Evolutionary conservation across 1,140 invertebrate species (phyloP).

Genomic region (Oryzaephilus surinamensis): DNA sequence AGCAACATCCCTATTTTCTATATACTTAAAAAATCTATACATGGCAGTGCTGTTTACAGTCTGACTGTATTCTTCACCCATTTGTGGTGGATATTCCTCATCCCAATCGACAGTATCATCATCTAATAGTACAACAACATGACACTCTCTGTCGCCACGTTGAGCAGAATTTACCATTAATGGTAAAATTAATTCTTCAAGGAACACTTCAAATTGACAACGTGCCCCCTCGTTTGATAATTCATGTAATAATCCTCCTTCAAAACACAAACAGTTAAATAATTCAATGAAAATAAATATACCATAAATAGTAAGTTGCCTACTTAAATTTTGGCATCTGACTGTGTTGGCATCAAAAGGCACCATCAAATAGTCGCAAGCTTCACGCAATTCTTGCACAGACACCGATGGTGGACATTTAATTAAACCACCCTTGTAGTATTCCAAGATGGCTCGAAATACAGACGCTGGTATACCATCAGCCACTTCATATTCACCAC

Average conservation of each 20-base stretch:
- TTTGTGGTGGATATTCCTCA: slow-evolving; percentile 95
- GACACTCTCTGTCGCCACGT: slow-evolving; percentile 78
- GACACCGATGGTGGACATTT: slow-evolving; percentile 76
- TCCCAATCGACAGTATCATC: slow-evolving; percentile 98
- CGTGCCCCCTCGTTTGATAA: slow-evolving; percentile 97
- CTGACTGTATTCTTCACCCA: slow-evolving; percentile 97
- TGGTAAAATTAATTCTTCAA: slow-evolving; percentile 91
- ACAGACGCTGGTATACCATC: slow-evolving; percentile 94
- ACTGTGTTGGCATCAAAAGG: slow-evolving; percentile 95
- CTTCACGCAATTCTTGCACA: slow-evolving; percentile 91
- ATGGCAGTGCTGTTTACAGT: slow-evolving; percentile 85
- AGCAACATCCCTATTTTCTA: slow-evolving; percentile 97
- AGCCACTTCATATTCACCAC: slow-evolving; percentile 96
- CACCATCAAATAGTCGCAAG: slow-evolving; percentile 96
- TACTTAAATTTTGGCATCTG: slow-evolving; percentile 88
- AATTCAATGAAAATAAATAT: slow-evolving; percentile 10
- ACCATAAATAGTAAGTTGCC: slow-evolving; percentile 38
- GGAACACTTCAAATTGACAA: slow-evolving; percentile 90
- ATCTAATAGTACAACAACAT: slow-evolving; percentile 91
- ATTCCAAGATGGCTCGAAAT: slow-evolving; percentile 93
- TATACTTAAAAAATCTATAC: slow-evolving; percentile 99
- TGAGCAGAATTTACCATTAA: slow-evolving; percentile 93
- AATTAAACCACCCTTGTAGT: slow-evolving; percentile 83
- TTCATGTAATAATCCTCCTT: slow-evolving; percentile 92
- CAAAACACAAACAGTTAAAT: neutral